Percentiles rank a stretch among this genome's conserved stretches.
phyloP scores from a whole-genome alignment of 1,140 invertebrate species.

The Olivierus martensii region DNA sequence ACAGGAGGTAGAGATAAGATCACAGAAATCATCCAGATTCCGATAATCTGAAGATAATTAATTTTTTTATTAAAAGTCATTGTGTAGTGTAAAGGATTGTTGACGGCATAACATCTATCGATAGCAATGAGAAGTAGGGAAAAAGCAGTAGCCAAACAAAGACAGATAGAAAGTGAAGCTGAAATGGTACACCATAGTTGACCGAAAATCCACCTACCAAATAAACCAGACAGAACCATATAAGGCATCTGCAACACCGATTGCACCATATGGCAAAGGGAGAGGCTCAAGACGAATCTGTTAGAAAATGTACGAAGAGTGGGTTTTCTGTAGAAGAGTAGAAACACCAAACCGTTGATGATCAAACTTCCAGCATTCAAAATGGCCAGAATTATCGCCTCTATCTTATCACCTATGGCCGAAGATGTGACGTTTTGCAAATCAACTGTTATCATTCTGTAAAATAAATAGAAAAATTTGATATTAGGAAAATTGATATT shows the following conservation, averaged over 20 bases:
- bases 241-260: constrained; percentile 44
- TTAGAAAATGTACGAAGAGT: constrained; percentile 45
- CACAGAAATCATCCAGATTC: too few species aligned
- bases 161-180: constrained; percentile 37
- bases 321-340: constrained; percentile 43
- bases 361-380: constrained; percentile 30
- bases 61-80: too few species aligned
- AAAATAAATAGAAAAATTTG: too few species aligned
- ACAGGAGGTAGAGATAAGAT: too few species aligned
- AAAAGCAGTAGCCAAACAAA: constrained; percentile 45
- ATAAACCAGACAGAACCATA: constrained; percentile 32
- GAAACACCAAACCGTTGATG: constrained; percentile 39
- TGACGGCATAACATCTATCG: too few species aligned
- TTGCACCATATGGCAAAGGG: constrained; percentile 46
- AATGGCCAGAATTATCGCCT: constrained; percentile 14
- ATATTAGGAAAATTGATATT: too few species aligned
- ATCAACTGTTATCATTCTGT: too few species aligned
- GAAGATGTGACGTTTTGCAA: too few species aligned
- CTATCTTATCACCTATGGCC: too few species aligned
- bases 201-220: constrained; percentile 27
- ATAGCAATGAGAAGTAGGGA: constrained; percentile 35
- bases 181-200: constrained; percentile 32
- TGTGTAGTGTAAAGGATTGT: too few species aligned
- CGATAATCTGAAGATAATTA: too few species aligned
- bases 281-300: constrained; percentile 53